These are phyloP conservation scores for Euphydryas editha DNA, from an alignment of 2,888 invertebrate genomes.

Conservation along the genomic window DNA sequence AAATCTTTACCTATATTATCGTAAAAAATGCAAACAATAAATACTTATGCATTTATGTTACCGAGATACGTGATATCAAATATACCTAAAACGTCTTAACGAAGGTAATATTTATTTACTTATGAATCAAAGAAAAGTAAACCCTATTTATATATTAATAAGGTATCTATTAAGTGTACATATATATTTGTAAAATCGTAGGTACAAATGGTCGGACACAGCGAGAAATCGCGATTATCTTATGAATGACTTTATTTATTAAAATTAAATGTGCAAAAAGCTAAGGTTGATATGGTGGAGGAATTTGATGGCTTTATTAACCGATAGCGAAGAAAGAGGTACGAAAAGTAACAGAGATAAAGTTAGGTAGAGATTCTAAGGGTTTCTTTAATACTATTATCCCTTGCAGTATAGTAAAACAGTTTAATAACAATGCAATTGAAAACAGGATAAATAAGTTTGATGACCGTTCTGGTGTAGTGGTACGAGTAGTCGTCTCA, in stretches of 20 bases:
- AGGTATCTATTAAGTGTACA: slow-evolving; percentile 17
- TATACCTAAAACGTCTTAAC: slow-evolving; percentile 33
- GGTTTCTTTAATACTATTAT: too few species aligned
- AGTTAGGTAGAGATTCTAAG: too few species aligned
- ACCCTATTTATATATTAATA: slow-evolving; percentile 26
- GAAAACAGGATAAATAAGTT: too few species aligned
- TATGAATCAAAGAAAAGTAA: slow-evolving; percentile 14
- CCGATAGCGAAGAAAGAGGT: neutral
- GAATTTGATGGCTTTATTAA: slow-evolving; percentile 21
- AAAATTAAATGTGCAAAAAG: slow-evolving; percentile 56
- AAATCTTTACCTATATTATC: slow-evolving; percentile 28
- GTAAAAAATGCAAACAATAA: slow-evolving; percentile 36
- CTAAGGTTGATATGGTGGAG: slow-evolving; percentile 48
- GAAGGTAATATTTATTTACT: slow-evolving; percentile 18
- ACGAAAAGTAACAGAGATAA: too few species aligned
- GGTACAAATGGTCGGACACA: slow-evolving; percentile 48
- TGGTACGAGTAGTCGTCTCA: too few species aligned
- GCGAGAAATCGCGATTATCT: slow-evolving; percentile 58
- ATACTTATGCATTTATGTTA: slow-evolving; percentile 32
- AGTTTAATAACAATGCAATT: too few species aligned
- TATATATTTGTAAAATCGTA: slow-evolving; percentile 44
- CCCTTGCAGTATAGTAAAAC: too few species aligned
- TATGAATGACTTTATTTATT: slow-evolving; percentile 65
- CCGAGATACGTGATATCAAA: slow-evolving; percentile 32
- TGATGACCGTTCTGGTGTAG: too few species aligned